These are phyloP conservation scores for Triplophysa tibetana DNA, from an alignment of 2,113 vertebrate genomes.

Conservation along the genomic window DNA sequence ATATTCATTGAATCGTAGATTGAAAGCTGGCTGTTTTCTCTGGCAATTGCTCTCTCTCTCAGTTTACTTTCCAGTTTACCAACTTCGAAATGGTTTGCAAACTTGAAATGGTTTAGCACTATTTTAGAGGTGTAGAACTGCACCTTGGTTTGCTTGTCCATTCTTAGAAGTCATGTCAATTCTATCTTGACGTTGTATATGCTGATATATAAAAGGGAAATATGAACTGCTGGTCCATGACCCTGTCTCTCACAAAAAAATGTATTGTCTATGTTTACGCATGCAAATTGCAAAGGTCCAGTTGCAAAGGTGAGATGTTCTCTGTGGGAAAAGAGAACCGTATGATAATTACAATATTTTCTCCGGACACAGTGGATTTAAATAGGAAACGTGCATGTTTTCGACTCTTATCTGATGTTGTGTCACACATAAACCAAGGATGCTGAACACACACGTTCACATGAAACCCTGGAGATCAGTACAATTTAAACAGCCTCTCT, in stretches of 20 bases:
- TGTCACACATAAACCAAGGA: conserved; percentile 37
- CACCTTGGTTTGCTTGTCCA: not conserved
- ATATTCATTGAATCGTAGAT: conserved; percentile 17
- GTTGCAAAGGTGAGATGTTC: not conserved
- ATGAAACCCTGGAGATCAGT: conserved; percentile 31
- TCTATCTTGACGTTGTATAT: not conserved
- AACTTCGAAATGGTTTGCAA: conserved; percentile 15
- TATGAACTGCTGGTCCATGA: not conserved
- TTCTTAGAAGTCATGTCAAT: not conserved
- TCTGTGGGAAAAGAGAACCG: not conserved
- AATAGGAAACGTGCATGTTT: conserved; percentile 45
- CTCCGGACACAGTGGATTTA: conserved; percentile 5
- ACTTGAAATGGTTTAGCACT: not conserved
- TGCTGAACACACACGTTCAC: conserved; percentile 42
- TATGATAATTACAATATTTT: conserved; percentile 1
- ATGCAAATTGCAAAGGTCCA: not conserved
- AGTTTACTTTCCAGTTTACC: not conserved
- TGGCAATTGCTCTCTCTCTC: conserved; percentile 8
- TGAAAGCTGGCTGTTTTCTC: conserved; percentile 30
- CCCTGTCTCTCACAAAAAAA: not conserved
- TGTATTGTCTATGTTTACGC: not conserved
- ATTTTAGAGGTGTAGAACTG: conserved; percentile 3
- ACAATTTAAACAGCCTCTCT: conserved; percentile 22
- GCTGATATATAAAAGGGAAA: not conserved
- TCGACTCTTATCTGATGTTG: conserved; percentile 45